A percentile compares a stretch with the other conserved stretches of the same genome.
Conservation (phyloP, 2,888 invertebrate species). For the Spodoptera littoralis region DNA sequence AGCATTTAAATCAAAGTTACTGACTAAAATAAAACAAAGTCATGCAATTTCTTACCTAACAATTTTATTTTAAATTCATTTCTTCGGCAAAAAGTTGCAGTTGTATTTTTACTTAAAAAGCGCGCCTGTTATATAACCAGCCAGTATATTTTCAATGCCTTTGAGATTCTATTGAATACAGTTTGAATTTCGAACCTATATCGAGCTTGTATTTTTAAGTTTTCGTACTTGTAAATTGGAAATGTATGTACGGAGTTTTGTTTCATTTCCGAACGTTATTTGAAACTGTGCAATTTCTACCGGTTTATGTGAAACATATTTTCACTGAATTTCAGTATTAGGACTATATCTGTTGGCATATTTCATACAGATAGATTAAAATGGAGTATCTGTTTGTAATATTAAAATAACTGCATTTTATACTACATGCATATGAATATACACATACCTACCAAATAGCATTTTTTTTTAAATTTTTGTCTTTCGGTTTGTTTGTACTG, state of each 20-base stretch:
- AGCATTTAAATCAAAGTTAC: background rate
- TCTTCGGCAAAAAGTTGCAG: slow-evolving; percentile 16
- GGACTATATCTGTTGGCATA: no score
- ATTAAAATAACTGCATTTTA: no score
- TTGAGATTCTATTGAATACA: slow-evolving; percentile 9
- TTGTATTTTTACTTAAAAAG: slow-evolving; percentile 26
- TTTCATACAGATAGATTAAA: no score
- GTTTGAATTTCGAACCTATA: slow-evolving; percentile 19
- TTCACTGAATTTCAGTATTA: no score
- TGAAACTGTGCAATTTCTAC: no score
- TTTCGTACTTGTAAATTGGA: slow-evolving; percentile 19
- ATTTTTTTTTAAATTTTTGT: no score
- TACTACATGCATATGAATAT: no score
- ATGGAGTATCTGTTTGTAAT: no score
- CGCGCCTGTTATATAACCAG: slow-evolving; percentile 1
- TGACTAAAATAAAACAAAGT: slow-evolving; percentile 10
- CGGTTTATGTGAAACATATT: no score
- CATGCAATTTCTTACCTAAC: slow-evolving; percentile 14
- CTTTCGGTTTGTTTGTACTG: no score
- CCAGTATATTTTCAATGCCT: slow-evolving; percentile 10
- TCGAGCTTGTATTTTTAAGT: slow-evolving; percentile 28
- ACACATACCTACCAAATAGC: no score
- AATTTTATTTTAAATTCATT: slow-evolving; percentile 3
- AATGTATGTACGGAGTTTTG: background rate
- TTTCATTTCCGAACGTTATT: background rate